Base-by-base conservation (phyloP, 2,888 invertebrate genomes). In the Cryptosula pallasiana region DNA sequence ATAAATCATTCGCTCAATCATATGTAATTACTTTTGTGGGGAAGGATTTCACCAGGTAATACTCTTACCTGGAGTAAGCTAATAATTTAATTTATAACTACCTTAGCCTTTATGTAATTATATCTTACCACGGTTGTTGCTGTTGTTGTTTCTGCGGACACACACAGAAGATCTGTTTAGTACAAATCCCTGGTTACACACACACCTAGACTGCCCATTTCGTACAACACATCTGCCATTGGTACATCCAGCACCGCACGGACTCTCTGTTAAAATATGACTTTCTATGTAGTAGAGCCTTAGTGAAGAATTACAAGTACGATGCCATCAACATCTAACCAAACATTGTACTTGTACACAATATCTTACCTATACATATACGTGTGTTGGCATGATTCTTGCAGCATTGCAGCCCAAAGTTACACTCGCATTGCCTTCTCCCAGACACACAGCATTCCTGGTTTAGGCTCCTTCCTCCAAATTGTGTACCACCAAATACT, bases 381-480 rank as follows among this genome's bases (percentile, higher is more conserved):
- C 20, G 32, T 27, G 25, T 2, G n/a, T 32, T 5, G 3, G 25
- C 29, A 27, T 25, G 16, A 32, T 63, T 63, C n/a, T 32, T 63
- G 34, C 63, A 63, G 32, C 63, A 63, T n/a, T 63, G 9, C 27
- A 63, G 63, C n/a, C 63, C 63, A 63, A 9, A 32, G 32, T 20
- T 13, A 63, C 63, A 63, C 63, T 63, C 29, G 32, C 63, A 63
- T 5, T 25, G 45, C 20, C 45, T 45, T 45, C 45, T 45, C 5
- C 45, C 45, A 45, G 45, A 45, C 5, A 5, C 45, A 20, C 45
- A 45, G 45, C 45, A 45, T 45, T 45, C 45, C 45, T 45, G 45
- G 45, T 45, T 5, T 20, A 45, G 20, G 20, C 9, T 45, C 20
- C 45, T 45, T 45, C 45, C 45, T 13, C 45, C 45, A 45, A 45